Evolutionary conservation across 2,113 vertebrate species (phyloP), one percentile per base, ranked within the genome.

Genomic region (Suncus etruscus): DNA sequence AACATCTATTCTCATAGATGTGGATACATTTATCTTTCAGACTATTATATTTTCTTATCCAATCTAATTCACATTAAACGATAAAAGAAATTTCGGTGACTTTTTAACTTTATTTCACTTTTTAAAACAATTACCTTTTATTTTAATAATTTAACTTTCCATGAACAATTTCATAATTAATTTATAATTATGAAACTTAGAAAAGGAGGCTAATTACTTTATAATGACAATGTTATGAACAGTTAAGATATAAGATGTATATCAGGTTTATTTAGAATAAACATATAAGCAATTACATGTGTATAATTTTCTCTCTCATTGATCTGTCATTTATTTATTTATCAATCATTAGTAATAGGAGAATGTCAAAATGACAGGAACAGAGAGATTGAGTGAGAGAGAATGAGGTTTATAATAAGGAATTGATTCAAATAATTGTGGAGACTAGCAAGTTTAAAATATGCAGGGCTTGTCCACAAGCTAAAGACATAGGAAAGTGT

Each of bases 141-240:
- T 20, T 58, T 58, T 18, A 25, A 70, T 83, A 76, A 77, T 70
- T 93, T 94, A 32, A 66, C 65, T 86, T 80, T 72, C 51, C 58
- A 45, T 1, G 86, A 78, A 22, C 3, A 88, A 22, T 20, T 61
- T 15, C 25, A n/a, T n/a, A n/a, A n/a, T n/a, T n/a, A n/a, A n/a
- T n/a, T n/a, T n/a, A 2, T 63, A 69, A 31, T 47, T 29, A 63
- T 58, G 16, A 74, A 1, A 18, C 10, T 45, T 54, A 48, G 58
- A 87, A 47, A 83, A 83, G 8, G 24, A 72, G 14, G 9, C 22
- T 24, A 29, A 16, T 72, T 2, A 69, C 7, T 83, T 75, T 20
- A 18, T 39, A 47, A 47, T 90, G 11, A 69, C 83, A 82, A 74
- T 4, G 72, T 25, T 16, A 24, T 65, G n/a, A 45, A 18, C 20